Conservation (phyloP, 2,888 invertebrate genomes). For the Protophormia terraenovae region DNA sequence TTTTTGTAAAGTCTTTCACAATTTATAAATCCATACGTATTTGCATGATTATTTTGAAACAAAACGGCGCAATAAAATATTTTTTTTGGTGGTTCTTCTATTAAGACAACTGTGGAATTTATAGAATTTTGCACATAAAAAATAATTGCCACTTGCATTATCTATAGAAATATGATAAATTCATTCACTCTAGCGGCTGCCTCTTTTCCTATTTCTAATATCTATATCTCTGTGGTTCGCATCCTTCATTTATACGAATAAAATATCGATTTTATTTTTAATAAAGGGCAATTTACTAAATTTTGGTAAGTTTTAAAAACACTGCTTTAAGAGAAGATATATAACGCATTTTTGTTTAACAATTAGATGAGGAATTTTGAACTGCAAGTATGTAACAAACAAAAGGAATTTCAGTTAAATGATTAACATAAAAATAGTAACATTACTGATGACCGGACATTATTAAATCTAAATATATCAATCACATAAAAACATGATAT, state of each 20-base stretch:
- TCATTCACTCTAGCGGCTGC: neutral
- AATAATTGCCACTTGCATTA: conserved; percentile 3
- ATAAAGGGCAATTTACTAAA: too few species aligned
- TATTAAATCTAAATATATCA: too few species aligned
- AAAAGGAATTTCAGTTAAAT: too few species aligned
- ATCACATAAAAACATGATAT: too few species aligned
- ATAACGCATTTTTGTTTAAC: too few species aligned
- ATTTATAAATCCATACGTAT: neutral
- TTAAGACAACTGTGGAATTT: neutral
- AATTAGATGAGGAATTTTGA: too few species aligned
- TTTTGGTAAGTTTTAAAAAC: too few species aligned
- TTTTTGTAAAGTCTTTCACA: neutral
- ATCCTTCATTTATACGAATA: neutral
- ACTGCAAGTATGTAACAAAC: too few species aligned
- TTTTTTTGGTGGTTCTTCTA: neutral
- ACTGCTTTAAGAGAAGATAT: too few species aligned
- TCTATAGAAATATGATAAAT: neutral
- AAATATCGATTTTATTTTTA: too few species aligned
- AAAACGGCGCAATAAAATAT: neutral
- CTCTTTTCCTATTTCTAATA: neutral
- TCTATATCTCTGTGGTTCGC: neutral
- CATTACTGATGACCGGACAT: too few species aligned
- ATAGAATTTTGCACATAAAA: neutral
- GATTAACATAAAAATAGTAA: too few species aligned
- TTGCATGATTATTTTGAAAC: neutral